These are phyloP conservation scores for Aradus depressus DNA, from an alignment of 2,888 invertebrate species.

Conservation along the genomic window DNA sequence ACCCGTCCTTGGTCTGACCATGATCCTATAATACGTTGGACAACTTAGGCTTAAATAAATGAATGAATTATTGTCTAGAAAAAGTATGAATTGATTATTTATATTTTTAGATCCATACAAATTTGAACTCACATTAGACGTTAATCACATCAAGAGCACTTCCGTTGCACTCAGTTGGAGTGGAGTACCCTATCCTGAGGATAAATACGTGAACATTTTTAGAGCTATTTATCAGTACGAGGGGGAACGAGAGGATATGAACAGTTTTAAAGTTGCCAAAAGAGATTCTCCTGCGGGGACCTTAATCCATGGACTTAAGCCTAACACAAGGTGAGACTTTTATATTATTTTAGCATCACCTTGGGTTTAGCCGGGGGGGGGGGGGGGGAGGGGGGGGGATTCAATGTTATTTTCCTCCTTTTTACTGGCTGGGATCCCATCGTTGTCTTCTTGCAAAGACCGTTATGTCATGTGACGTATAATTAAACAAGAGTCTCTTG, in stretches of 20 bases:
- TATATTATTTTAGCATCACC: no score
- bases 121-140: constrained; percentile 67
- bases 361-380: no score
- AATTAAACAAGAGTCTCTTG: no score
- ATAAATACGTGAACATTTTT: constrained; percentile 81
- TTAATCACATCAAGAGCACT: constrained; percentile 60
- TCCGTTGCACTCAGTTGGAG: constrained; percentile 70
- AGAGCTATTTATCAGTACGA: constrained; percentile 72
- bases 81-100: constrained; percentile 1
- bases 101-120: constrained; percentile 58
- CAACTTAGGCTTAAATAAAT: no score
- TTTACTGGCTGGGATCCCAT: no score
- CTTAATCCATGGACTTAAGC: constrained; percentile 55
- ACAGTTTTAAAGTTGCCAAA: constrained; percentile 63
- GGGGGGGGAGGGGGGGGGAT: no score
- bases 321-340: constrained; percentile 48
- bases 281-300: constrained; percentile 56
- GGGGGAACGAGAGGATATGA: constrained; percentile 58
- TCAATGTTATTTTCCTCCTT: no score
- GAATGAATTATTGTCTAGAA: no score
- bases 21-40: no score
- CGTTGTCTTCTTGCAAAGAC: no score
- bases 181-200: constrained; percentile 78
- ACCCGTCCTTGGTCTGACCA: no score
- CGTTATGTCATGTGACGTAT: no score